A percentile compares a stretch with the other conserved stretches of the same genome.
These are phyloP conservation scores for Tenebrosternarchus preto DNA, from an alignment of 2,113 vertebrate species.

Conservation along the genomic window DNA sequence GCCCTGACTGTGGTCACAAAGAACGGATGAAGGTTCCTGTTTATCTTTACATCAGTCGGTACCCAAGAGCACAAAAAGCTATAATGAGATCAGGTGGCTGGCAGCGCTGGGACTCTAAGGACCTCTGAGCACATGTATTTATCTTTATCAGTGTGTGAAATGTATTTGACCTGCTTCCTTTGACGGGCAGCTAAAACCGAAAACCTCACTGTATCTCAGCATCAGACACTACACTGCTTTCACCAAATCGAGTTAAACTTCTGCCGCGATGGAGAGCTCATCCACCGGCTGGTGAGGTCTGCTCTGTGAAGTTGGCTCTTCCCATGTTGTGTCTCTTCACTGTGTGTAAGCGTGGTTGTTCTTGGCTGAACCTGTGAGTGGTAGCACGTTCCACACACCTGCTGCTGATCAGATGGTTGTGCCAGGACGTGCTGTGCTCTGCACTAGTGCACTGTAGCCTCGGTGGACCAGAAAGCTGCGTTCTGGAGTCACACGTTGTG, in stretches of 20 bases:
- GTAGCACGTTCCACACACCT: constrained; percentile 21
- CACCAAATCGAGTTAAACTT: background rate
- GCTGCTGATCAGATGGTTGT: constrained; percentile 7
- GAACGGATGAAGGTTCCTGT: background rate
- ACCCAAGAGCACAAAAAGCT: constrained; percentile 23
- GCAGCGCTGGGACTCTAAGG: background rate
- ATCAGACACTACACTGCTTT: constrained; percentile 25
- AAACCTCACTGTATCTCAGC: too few relatives aligned
- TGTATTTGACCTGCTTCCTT: constrained; percentile 1
- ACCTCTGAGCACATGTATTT: background rate
- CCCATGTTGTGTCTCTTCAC: background rate
- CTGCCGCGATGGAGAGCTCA: background rate
- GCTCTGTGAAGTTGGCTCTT: background rate
- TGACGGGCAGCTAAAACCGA: too few relatives aligned
- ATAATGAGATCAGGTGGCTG: constrained; percentile 5
- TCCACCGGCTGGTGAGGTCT: background rate
- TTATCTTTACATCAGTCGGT: background rate
- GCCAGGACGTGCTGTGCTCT: background rate
- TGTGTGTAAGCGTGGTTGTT: constrained; percentile 3
- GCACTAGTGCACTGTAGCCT: background rate
- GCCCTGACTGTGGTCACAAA: constrained; percentile 3
- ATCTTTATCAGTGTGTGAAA: constrained; percentile 25
- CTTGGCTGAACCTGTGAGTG: constrained; percentile 27
- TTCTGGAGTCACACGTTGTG: background rate
- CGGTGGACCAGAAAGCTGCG: background rate